Percentiles rank a stretch among this genome's conserved stretches.
phyloP scores from a whole-genome alignment of 2,888 invertebrate species.

The Noctua fimbriata region DNA sequence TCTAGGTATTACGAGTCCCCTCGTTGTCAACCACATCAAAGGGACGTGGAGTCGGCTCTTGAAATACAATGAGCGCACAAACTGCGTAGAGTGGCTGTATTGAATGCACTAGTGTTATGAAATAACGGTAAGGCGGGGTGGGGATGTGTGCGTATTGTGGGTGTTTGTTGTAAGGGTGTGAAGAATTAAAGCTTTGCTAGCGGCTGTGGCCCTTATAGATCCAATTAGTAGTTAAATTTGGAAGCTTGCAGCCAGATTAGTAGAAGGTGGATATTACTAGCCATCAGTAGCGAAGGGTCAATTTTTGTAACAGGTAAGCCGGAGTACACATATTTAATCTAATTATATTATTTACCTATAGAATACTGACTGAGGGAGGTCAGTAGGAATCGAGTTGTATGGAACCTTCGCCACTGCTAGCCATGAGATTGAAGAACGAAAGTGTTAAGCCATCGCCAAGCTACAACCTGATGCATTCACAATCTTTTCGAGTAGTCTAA shows the following conservation, averaged over 20 bases:
- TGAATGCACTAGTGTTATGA: slow-evolving; percentile 54
- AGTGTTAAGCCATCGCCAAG: neutral
- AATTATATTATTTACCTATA: too few species aligned
- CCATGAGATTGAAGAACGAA: neutral
- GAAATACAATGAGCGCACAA: slow-evolving; percentile 56
- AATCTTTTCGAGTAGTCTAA: neutral
- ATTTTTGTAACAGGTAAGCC: too few species aligned
- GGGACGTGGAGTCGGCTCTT: slow-evolving; percentile 51
- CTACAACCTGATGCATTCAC: neutral
- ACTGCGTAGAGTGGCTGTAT: slow-evolving; percentile 46
- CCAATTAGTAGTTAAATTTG: neutral
- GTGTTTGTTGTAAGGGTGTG: neutral
- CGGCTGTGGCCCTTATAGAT: neutral
- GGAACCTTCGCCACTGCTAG: too few species aligned
- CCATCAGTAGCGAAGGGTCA: too few species aligned
- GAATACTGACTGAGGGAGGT: too few species aligned
- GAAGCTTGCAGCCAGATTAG: neutral
- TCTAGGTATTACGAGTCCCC: slow-evolving; percentile 43
- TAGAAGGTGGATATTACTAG: neutral
- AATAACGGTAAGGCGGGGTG: slow-evolving; percentile 34
- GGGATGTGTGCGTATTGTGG: neutral
- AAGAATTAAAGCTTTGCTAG: neutral
- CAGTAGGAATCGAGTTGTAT: too few species aligned
- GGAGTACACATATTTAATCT: too few species aligned
- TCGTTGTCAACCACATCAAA: slow-evolving; percentile 60